Conservation (phyloP, 2,888 invertebrate species). For the Agrotis segetum region DNA sequence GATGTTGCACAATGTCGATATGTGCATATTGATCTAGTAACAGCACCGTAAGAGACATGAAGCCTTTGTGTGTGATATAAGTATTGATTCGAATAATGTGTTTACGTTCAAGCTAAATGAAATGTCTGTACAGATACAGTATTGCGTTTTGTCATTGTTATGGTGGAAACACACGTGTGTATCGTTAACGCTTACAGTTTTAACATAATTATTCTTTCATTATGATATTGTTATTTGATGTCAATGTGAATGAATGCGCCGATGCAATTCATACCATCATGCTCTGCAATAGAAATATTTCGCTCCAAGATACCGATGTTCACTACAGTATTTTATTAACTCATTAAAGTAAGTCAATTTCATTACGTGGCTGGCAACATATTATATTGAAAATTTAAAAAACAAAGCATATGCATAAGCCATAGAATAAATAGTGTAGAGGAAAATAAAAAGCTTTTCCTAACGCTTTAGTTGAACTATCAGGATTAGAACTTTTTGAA, state of each 20-base stretch:
- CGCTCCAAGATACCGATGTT: slow-evolving; percentile 57
- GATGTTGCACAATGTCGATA: slow-evolving; percentile 84
- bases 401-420: slow-evolving; percentile 38
- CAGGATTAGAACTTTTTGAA: slow-evolving; percentile 32
- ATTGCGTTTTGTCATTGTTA: slow-evolving; percentile 69
- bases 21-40: slow-evolving; percentile 83
- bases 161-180: slow-evolving; percentile 74
- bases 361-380: slow-evolving; percentile 40
- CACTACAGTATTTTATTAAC: slow-evolving; percentile 50
- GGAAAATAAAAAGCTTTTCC: slow-evolving; percentile 49
- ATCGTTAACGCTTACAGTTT: slow-evolving; percentile 71
- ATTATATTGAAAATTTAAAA: slow-evolving; percentile 29
- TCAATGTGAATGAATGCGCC: slow-evolving; percentile 75
- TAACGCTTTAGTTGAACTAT: slow-evolving; percentile 57
- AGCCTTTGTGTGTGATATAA: slow-evolving; percentile 79
- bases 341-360: slow-evolving; percentile 61
- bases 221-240: slow-evolving; percentile 61
- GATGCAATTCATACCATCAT: slow-evolving; percentile 66
- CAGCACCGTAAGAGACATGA: slow-evolving; percentile 80
- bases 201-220: slow-evolving; percentile 63
- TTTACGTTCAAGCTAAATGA: slow-evolving; percentile 67
- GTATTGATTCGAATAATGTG: slow-evolving; percentile 62
- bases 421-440: slow-evolving; percentile 56
- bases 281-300: slow-evolving; percentile 61
- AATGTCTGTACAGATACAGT: slow-evolving; percentile 63